Evolutionary conservation across 1,140 invertebrate species (phyloP), one percentile per base, ranked within the genome.

Genomic region (Eufriesea mexicana): DNA sequence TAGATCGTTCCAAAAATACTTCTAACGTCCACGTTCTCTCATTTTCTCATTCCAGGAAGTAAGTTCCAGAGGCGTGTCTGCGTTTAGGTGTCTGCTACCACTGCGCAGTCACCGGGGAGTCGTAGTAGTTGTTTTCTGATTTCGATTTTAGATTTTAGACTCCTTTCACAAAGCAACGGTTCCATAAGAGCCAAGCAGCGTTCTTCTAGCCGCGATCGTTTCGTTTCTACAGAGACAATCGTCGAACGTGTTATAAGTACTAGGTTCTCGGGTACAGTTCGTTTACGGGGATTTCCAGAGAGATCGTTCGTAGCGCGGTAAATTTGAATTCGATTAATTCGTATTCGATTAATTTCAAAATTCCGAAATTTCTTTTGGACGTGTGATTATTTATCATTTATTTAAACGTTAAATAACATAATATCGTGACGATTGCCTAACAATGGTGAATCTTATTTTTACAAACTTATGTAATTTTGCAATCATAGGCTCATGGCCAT

Each of bases 11-110:
- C 45, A 28, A 42, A 10, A 81, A 70, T 82, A 61, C 61, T 42
- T 68, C 78, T 88, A 85, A 87, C 79, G 62, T 80, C 28, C 75
- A 76, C 55, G 71, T 89, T 87, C 64, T 81, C 79, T 77, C 80
- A 35, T 88, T 91, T 91, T 88, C 66, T 91, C 62, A 87, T 93
- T 93, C 64, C 92, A 93, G 92, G 92, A 93, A 93, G 92, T 93
- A 93, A 93, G 92, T 93, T 89, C 86, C 87, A 83, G 86, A 78
- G 72, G 74, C 83, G 79, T 81, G 71, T 87, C 72, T 57, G 51
- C 61, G 79, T 67, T 66, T 76, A 81, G 67, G 77, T 61, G 71
- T 59, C 55, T 51, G 78, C 61, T 67, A 82, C 73, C 55, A 78
- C 45, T 68, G 57, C 42, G 73, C 79, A 74, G 70, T 71, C 86